A percentile compares a stretch with the other conserved stretches of the same genome.
These are phyloP conservation scores for Alosa sapidissima DNA, from an alignment of 2,797 vertebrate genomes.

Conservation along the genomic window DNA sequence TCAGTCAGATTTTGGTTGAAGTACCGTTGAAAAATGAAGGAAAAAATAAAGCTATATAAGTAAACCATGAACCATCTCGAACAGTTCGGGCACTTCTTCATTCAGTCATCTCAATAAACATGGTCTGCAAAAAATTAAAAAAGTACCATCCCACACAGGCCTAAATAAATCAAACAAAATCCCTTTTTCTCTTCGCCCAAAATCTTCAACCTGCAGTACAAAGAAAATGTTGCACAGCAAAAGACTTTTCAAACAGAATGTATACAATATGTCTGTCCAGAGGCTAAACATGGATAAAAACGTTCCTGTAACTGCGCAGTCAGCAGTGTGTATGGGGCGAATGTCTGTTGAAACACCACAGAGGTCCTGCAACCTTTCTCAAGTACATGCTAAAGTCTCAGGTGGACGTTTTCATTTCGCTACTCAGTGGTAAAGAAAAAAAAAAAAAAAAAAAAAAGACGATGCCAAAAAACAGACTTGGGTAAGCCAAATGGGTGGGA, in stretches of 20 bases:
- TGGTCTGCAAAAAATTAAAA: background rate
- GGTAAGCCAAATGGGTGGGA: background rate
- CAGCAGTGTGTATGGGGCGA: background rate
- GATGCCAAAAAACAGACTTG: background rate
- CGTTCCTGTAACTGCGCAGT: background rate
- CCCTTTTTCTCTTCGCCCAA: background rate
- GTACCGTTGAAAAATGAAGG: constrained; percentile 56
- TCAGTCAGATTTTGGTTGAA: constrained; percentile 71
- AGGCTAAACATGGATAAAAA: background rate
- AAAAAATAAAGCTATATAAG: constrained; percentile 39
- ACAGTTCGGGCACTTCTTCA: constrained; percentile 68
- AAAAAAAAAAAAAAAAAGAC: constrained; percentile 18
- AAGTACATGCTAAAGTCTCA: constrained; percentile 14
- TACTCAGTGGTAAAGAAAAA: background rate
- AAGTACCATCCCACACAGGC: background rate
- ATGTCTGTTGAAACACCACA: background rate
- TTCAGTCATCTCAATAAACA: constrained; percentile 12
- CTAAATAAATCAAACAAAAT: background rate
- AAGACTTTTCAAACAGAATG: background rate
- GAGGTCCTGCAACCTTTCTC: background rate
- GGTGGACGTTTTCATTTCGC: background rate
- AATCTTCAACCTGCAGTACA: background rate
- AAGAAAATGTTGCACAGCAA: background rate
- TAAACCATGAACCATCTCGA: constrained; percentile 59
- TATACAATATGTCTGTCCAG: background rate